Conservation (phyloP, 2,113 vertebrate species). For the Engystomops pustulosus region DNA sequence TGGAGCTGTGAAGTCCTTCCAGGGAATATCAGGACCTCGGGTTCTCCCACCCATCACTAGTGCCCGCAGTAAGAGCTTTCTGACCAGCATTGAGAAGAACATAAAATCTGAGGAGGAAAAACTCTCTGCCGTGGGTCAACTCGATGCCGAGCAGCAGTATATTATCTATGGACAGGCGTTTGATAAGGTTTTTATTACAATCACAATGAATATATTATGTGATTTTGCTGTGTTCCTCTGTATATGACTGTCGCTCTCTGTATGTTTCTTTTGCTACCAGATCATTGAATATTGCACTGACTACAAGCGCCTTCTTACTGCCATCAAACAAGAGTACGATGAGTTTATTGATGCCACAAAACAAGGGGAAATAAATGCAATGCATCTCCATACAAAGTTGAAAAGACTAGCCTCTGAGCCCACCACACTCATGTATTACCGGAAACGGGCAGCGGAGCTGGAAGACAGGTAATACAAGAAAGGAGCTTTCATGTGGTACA, state of each 20-base stretch:
- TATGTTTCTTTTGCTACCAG: conserved; percentile 59
- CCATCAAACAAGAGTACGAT: conserved; percentile 79
- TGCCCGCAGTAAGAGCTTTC: conserved; percentile 67
- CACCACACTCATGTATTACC: conserved; percentile 66
- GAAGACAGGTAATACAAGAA: conserved; percentile 69
- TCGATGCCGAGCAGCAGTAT: conserved; percentile 68
- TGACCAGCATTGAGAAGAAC: conserved; percentile 65
- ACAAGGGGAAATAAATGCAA: conserved; percentile 62
- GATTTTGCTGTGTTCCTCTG: not conserved
- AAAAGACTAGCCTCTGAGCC: conserved; percentile 65
- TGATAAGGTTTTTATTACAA: conserved; percentile 68
- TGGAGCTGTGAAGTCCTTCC: not conserved
- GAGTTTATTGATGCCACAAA: conserved; percentile 71
- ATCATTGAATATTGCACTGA: conserved; percentile 72
- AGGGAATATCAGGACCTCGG: not conserved
- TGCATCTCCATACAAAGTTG: conserved; percentile 64
- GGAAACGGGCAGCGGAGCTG: conserved; percentile 71
- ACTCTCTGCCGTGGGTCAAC: conserved; percentile 64
- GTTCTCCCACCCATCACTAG: conserved; percentile 58
- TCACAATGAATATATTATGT: no score
- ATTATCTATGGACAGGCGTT: conserved; percentile 71
- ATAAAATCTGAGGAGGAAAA: conserved; percentile 69
- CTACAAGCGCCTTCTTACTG: conserved; percentile 75
- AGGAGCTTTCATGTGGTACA: no score
- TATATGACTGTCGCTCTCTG: not conserved